Conservation (phyloP, 2,113 vertebrate genomes). For the Caranx melampygus region DNA sequence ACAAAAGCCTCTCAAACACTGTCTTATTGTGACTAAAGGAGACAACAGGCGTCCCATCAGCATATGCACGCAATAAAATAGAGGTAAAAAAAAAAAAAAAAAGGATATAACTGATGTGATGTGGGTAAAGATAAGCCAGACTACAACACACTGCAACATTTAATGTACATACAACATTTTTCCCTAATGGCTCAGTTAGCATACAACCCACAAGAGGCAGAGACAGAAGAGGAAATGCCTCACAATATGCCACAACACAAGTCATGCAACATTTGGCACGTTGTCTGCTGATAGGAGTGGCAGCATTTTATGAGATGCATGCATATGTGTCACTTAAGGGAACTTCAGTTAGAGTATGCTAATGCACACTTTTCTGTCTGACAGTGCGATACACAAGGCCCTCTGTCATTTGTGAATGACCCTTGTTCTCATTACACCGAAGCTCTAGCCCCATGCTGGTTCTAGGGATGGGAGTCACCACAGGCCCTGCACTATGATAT, state of each 20-base stretch:
- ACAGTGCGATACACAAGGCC: slow-evolving; percentile 60
- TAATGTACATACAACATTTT: slow-evolving; percentile 25
- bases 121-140: slow-evolving; percentile 41
- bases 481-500: too few relatives aligned
- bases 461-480: slow-evolving; percentile 14
- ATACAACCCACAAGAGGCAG: slow-evolving; percentile 28
- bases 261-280: slow-evolving; percentile 52
- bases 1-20: slow-evolving; percentile 66
- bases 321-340: slow-evolving; percentile 56
- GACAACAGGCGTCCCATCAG: slow-evolving; percentile 51
- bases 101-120: slow-evolving; percentile 34
- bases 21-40: slow-evolving; percentile 50
- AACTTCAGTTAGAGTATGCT: slow-evolving; percentile 65
- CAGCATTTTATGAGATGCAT: slow-evolving; percentile 54
- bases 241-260: slow-evolving; percentile 41
- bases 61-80: slow-evolving; percentile 44
- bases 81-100: slow-evolving; percentile 33
- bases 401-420: slow-evolving; percentile 75
- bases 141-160: slow-evolving; percentile 15
- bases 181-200: slow-evolving; percentile 31
- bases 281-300: slow-evolving; percentile 46
- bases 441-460: slow-evolving; percentile 59
- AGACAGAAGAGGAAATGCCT: slow-evolving; percentile 34
- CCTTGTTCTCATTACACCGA: slow-evolving; percentile 54
- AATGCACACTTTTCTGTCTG: slow-evolving; percentile 57